These are phyloP conservation scores for Willowsia nigromaculata DNA, from an alignment of 2,888 invertebrate genomes.

Conservation along the genomic window DNA sequence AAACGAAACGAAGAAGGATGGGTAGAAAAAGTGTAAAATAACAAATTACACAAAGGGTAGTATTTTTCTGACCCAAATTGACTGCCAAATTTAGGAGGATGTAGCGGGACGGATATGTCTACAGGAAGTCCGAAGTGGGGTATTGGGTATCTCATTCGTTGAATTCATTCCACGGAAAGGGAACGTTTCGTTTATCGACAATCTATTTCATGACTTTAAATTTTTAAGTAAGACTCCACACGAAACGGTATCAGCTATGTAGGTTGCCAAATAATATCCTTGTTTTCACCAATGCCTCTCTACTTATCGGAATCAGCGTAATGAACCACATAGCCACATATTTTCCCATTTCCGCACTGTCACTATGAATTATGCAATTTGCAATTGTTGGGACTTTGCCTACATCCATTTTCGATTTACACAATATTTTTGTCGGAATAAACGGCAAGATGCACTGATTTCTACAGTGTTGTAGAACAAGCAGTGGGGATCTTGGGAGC, in stretches of 20 bases:
- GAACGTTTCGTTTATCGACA: neutral
- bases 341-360: slow-evolving; percentile 47
- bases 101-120: slow-evolving; percentile 14
- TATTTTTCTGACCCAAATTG: slow-evolving; percentile 1
- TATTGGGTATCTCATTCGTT: neutral
- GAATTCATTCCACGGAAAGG: neutral
- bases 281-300: neutral
- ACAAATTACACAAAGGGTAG: slow-evolving; percentile 31
- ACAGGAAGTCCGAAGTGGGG: slow-evolving; percentile 14
- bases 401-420: neutral
- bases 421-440: neutral
- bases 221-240: no score
- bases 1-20: neutral
- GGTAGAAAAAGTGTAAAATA: slow-evolving; percentile 29
- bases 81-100: slow-evolving; percentile 29
- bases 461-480: neutral
- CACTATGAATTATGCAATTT: slow-evolving; percentile 48
- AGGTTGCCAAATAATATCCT: neutral
- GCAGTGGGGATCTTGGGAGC: neutral
- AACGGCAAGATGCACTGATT: neutral
- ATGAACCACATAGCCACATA: slow-evolving; percentile 6
- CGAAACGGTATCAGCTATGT: neutral
- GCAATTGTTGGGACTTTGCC: slow-evolving; percentile 2
- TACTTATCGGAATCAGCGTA: neutral
- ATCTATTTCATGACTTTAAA: neutral